Base-by-base conservation (phyloP, 2,888 invertebrate species). In the Monopis laevigella region DNA sequence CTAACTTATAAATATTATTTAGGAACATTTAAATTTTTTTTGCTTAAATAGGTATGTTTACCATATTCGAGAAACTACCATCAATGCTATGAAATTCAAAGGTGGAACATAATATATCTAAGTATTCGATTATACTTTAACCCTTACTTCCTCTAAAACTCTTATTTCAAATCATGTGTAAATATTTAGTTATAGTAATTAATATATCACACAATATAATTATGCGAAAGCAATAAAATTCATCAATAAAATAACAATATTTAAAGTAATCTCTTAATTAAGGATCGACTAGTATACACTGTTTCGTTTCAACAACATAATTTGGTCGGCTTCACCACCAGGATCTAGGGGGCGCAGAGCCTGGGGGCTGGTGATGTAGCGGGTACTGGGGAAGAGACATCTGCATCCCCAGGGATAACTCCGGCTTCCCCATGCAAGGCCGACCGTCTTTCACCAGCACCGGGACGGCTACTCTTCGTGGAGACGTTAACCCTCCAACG, bases 361-460 rank as follows among this genome's bases (percentile, higher is more conserved):
- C 46, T 24, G 70, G 65, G 1, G 67, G 60, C 1, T 75, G 68
- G 50, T 73, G 78, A 28, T 73, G 75, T 46, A 74, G 78, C 48
- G 77, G 78, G 50, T 77, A 80, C 1, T 84, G 82, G 0, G 84
- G 82, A 40, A 83, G 49, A 1, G 77, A 56, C 62, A 82, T 66
- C 30, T 84, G 83, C 18, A 74, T 49, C 0, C 75, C 71, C 1
- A 75, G 73, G 26, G 65, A 77, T 1, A 84, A 84, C 35, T 83
- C 84, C 2, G 84, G 73, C 52, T 81, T 82, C 6, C 85, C 84
- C 8, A 90, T 71, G 56, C 96, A 97, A 0, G 96, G 95, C 61
- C 96, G 93, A 0, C 97, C 98, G 55, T 98, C 97, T 43, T 95
- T 86, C 3, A 98, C 96, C 40, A 98, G 70, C 0, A 98, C 96